phyloP scores from a whole-genome alignment of 37 sponge, comb jelly and placozoan genomes.

The Ephydatia muelleri region DNA sequence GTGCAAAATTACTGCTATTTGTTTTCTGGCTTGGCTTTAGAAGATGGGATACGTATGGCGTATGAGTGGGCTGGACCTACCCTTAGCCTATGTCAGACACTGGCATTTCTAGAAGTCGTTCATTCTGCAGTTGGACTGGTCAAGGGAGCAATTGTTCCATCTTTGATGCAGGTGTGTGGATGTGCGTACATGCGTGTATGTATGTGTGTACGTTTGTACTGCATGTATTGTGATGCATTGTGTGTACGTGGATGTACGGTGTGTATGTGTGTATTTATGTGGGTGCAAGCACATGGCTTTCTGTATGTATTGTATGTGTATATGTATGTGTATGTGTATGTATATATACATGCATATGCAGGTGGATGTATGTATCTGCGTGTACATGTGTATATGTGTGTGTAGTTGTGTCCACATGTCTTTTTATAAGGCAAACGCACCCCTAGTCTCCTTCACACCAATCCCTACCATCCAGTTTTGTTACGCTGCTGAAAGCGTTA shows the following conservation, averaged over 20 bases:
- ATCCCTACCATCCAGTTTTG: too few relatives aligned
- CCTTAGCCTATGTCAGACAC: constrained; percentile 53
- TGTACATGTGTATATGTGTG: too few relatives aligned
- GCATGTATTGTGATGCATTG: neutral
- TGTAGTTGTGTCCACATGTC: too few relatives aligned
- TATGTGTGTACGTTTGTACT: neutral
- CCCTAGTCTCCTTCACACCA: too few relatives aligned
- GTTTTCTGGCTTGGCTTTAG: neutral
- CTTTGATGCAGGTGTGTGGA: constrained; percentile 62
- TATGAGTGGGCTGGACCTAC: constrained; percentile 53
- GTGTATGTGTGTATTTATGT: neutral
- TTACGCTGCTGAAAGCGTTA: too few relatives aligned
- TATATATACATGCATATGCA: too few relatives aligned
- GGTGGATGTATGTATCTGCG: too few relatives aligned
- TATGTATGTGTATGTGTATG: too few relatives aligned
- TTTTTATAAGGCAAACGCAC: too few relatives aligned
- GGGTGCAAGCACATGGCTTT: neutral
- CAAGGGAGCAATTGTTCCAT: constrained; percentile 48
- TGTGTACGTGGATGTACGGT: too few relatives aligned
- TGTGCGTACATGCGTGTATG: neutral
- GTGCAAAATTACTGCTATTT: constrained; percentile 3
- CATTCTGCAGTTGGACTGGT: constrained; percentile 68
- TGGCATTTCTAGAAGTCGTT: constrained; percentile 70
- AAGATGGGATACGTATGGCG: constrained; percentile 44
- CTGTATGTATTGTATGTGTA: too few relatives aligned